Base-by-base conservation (phyloP, 2,888 invertebrate genomes). In the Rhogogaster chlorosoma region DNA sequence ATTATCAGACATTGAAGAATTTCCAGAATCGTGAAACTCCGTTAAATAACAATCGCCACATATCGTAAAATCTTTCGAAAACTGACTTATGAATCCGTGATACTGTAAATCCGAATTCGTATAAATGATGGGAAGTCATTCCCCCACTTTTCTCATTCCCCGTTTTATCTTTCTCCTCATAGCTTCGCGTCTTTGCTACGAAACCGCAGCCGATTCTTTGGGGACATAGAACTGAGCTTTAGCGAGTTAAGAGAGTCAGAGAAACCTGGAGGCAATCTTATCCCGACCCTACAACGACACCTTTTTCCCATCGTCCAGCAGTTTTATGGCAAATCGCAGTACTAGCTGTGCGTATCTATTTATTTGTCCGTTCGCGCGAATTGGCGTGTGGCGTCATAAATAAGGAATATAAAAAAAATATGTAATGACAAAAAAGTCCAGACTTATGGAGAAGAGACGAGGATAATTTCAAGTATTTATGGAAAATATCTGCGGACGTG, bases 281-380 rank as follows among this genome's bases (percentile, higher is more conserved):
- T 88, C 90, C 88, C 86, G 89, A 89, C 88, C 89, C 89, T 89
- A 87, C 89, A 88, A 90, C 90, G 89, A 89, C 91, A 88, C 87
- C 87, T 84, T 80, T 10, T 0, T 7, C 12, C 15, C 77, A 45
- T 71, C 67, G 87, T 86, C 84, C 85, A 87, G 87, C 84, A 88
- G 88, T 90, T 90, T 90, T 90, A 90, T 88, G 88, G 88, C 80
- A 78, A 84, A 53, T 84, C 78, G 86, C 85, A 61, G 5, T 38
- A 6, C 61, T 84, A 75, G 86, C 85, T 80, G 5, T 38, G 12
- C 61, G 42, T 73, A n/a, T 73, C 1, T 80, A 61, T 57, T 36
- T 61, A 57, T 77, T 15, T 32, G 32, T 67, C 12, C 32, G 9
- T 32, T 32, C 6, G 70, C 32, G 29, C 32, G n/a, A 29, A 77